Evolutionary conservation across 2,888 invertebrate genomes (phyloP), one percentile per base, ranked within the genome.

Genomic region (Hermodice carunculata): DNA sequence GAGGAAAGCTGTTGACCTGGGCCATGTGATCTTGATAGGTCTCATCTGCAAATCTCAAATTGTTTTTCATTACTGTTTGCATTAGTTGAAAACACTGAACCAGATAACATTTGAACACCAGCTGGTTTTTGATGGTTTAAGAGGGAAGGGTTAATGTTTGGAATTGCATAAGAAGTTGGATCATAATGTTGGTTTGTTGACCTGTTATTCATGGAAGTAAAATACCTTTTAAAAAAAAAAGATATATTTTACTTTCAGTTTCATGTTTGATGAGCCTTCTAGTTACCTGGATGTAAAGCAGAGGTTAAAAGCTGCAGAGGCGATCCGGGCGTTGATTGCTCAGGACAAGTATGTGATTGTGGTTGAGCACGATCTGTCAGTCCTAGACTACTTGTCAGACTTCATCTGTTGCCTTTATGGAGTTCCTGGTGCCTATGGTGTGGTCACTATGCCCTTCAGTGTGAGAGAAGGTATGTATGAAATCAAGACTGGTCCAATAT

Each of bases 261-360:
- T 98, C 87, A 99, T 99, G 98, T 99, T 99, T 87, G 99, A 99
- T 83, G 99, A 99, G 84, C 99, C 99, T 0, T 98, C 98, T 5
- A 96, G 96, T 31, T 99, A 99, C 88, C 89, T 99, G 81, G 99
- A 99, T 88, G 99, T 99, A 0, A 98, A 98, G 85, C 99, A 99
- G 88, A 92, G 99, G 85, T 89, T 99, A 49, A 98, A 98, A 84
- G 97, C 97, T 88, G 99, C 99, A 70, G 89, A 92, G 78, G 96
- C 98, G 31, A 96, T 99, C 81, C 91, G 99, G 67, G 93, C 93
- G 3, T 90, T 99, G 44, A 91, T 98, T 77, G 91, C 92, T 82
- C 93, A 95, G 66, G 93, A 95, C 83, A 97, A 96, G 93, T 99
- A 97, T 85, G 95, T 99, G 76, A 97, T 99, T 76, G 99, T 99